Conservation (phyloP, 2,888 invertebrate genomes). For the Spatulosminthurus flaviceps region DNA sequence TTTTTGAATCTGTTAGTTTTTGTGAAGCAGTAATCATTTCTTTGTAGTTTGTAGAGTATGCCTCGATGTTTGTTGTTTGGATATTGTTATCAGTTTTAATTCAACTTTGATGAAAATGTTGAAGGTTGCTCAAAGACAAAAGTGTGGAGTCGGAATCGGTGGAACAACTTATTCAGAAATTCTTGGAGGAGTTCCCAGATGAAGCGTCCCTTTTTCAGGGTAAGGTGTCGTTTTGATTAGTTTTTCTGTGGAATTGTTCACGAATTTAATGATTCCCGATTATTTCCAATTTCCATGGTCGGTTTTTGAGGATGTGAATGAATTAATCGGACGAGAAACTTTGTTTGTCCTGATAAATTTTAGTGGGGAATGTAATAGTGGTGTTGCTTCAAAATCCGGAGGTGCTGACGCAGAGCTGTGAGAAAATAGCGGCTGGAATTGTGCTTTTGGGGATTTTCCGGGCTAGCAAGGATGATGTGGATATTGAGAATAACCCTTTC, state of each 20-base stretch:
- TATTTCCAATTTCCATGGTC: too few relatives aligned
- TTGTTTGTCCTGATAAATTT: too few relatives aligned
- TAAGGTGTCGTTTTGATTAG: not conserved
- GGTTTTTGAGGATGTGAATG: too few relatives aligned
- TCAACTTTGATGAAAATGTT: too few relatives aligned
- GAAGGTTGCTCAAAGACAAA: not conserved
- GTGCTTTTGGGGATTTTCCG: slow-evolving; percentile 77
- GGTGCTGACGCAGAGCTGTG: slow-evolving; percentile 74
- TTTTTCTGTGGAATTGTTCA: not conserved
- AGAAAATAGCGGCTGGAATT: slow-evolving; percentile 76
- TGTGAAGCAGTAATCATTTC: too few relatives aligned
- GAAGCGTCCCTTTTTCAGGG: slow-evolving; percentile 48
- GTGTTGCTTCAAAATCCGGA: slow-evolving; percentile 76
- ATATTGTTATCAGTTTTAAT: too few relatives aligned
- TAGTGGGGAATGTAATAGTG: slow-evolving; percentile 73
- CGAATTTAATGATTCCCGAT: not conserved
- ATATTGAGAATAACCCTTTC: slow-evolving; percentile 75
- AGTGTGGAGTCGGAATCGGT: not conserved
- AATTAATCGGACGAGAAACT: not conserved
- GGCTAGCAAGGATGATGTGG: slow-evolving; percentile 69
- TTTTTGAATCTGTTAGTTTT: too few relatives aligned
- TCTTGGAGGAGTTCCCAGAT: slow-evolving; percentile 42
- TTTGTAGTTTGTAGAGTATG: too few relatives aligned
- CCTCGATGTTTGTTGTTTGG: too few relatives aligned
- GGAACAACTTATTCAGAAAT: slow-evolving; percentile 41